Evolutionary conservation across 2,888 invertebrate genomes (phyloP), one percentile per base, ranked within the genome.

Genomic region (Tupiocoris notatus): DNA sequence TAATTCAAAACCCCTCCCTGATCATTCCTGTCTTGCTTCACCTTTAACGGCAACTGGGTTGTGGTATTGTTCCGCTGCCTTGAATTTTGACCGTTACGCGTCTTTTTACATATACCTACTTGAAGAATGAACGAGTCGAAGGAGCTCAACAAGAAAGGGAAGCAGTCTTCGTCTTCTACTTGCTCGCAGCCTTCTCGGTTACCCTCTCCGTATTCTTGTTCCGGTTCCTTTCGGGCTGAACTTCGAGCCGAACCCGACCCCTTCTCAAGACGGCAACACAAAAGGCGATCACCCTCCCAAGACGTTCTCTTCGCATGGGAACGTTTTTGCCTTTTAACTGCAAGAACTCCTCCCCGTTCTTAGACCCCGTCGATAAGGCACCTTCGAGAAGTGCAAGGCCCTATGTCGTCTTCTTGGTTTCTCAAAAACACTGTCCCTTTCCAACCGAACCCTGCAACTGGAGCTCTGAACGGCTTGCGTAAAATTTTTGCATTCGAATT

Each of bases 301-400:
- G 73, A 73, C 73, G 66, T 66, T 54, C 39, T 16, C 17, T n/a
- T 39, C 75, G 56, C 75, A 75, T 25, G 75, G 66, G 75, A 75
- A 75, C 64, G 24, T 64, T 64, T 75, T 75, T 75, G 75, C 75
- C 75, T 75, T 75, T 75, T 75, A 75, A 75, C 75, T 75, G 75
- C 63, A 58, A 59, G 70, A 70, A 23, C 70, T 58, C 24, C 66
- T 56, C 54, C 56, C 68, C 56, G 16, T 18, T 59, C 24, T 22
- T 16, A 54, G 18, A 12, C 24, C 9, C n/a, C 64, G n/a, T 23
- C n/a, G 9, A 9, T 1, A 22, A n/a, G n/a, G 21, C 54, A 57
- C 57, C 56, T 21, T 57, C 17, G 16, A n/a, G 56, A 56, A 56
- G 22, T 21, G 57, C 21, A 39, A 12, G 12, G 39, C 6, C 39